phyloP scores from a whole-genome alignment of 2,888 invertebrate species.

The Folsomia manolachei region DNA sequence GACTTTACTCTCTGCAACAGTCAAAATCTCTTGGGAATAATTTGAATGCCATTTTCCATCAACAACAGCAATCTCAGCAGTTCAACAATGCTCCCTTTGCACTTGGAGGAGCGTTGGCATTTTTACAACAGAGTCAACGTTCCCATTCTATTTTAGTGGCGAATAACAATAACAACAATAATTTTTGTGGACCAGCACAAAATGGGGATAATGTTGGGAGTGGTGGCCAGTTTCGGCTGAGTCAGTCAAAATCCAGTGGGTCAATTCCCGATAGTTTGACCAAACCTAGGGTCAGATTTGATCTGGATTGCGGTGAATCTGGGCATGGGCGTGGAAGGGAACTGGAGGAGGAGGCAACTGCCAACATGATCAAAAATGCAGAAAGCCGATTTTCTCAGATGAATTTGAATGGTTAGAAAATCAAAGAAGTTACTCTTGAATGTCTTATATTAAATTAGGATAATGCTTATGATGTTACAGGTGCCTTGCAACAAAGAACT shows the following conservation, averaged over 20 bases:
- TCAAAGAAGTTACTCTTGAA: too few relatives aligned
- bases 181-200: not conserved
- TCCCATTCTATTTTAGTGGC: not conserved
- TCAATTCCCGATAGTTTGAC: slow-evolving; percentile 58
- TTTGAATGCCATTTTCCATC: slow-evolving; percentile 41
- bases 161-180: not conserved
- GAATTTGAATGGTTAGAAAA: slow-evolving; percentile 14
- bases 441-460: too few relatives aligned
- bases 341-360: slow-evolving; percentile 26
- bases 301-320: slow-evolving; percentile 29
- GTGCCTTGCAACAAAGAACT: not conserved
- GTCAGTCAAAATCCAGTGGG: slow-evolving; percentile 69
- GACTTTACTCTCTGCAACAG: slow-evolving; percentile 44
- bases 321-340: slow-evolving; percentile 26
- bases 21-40: slow-evolving; percentile 51
- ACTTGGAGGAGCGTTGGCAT: not conserved
- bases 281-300: slow-evolving; percentile 39
- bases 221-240: slow-evolving; percentile 53
- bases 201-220: not conserved
- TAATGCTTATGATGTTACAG: too few relatives aligned
- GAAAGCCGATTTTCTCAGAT: slow-evolving; percentile 59
- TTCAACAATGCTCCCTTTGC: slow-evolving; percentile 21
- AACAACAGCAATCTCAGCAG: slow-evolving; percentile 37
- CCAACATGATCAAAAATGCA: slow-evolving; percentile 69
- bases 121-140: not conserved